Evolutionary conservation across 2,888 invertebrate species (phyloP), one percentile per base, ranked within the genome.

Genomic region (Microctonus brassicae): DNA sequence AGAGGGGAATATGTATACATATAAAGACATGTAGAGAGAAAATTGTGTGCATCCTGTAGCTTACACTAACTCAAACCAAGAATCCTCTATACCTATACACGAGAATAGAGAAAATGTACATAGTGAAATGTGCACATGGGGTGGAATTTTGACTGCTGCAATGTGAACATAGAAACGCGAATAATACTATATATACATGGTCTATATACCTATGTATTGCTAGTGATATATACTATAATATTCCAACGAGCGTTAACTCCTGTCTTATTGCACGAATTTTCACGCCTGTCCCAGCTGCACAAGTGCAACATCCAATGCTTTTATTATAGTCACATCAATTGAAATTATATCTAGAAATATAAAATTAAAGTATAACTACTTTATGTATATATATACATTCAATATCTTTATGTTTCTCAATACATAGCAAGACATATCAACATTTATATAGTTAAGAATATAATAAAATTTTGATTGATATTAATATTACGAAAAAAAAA

Each of bases 171-270:
- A 42, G 42, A 42, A n/a, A 13, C 11, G 13, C 26, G 52, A 64
- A 64, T 55, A 47, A n/a, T n/a, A n/a, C n/a, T 57, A n/a, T n/a
- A n/a, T n/a, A n/a, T n/a, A 57, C 52, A 34, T 61, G 22, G 22
- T 61, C 6, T 61, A 34, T 61, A n/a, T n/a, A n/a, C n/a, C n/a
- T n/a, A n/a, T n/a, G 2, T 39, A 10, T 61, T 36, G n/a, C 36
- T 10, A 36, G n/a, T 22, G 11, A 61, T 61, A 34, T 17, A 34
- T 36, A 17, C 4, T 33, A 34, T 61, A 66, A 34, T 61, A 66
- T 77, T n/a, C 76, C 75, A 77, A 76, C 76, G 75, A 75, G 75
- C 75, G 66, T 73, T 71, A 73, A 76, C 76, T 77, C 69, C 64
- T n/a, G 60, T 42, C n/a, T 13, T 42, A 0, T 42, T 1, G 2